Conservation (phyloP, 2,797 vertebrate genomes). For the Jordanella pulchra region DNA sequence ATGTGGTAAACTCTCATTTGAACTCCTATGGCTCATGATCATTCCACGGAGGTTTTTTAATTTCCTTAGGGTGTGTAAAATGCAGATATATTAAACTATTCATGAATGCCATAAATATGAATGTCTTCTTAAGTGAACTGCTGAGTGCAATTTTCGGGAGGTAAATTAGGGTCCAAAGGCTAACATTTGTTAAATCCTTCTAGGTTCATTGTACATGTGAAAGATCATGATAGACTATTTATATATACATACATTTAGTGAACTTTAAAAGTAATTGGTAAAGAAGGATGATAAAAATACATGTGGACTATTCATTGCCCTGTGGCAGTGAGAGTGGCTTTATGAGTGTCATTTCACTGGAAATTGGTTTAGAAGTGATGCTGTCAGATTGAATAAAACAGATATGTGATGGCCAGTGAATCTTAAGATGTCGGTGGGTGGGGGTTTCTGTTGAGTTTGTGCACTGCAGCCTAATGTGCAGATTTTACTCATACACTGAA, state of each 20-base stretch:
- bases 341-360: constrained; percentile 32
- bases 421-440: constrained; percentile 29
- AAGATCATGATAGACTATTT: constrained; percentile 21
- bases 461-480: constrained; percentile 43
- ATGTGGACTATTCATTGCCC: constrained; percentile 33
- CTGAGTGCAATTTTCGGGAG: constrained; percentile 14
- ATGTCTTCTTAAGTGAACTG: constrained; percentile 17
- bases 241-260: constrained; percentile 13
- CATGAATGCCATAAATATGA: constrained; percentile 45
- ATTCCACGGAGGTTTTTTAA: background rate
- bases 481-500: constrained; percentile 29
- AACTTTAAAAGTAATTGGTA: constrained; percentile 18
- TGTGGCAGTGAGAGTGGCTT: constrained; percentile 14
- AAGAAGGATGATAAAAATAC: constrained; percentile 6
- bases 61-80: constrained; percentile 16
- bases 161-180: constrained; percentile 31
- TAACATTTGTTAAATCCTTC: constrained; percentile 26
- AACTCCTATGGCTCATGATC: constrained; percentile 4
- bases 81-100: constrained; percentile 43
- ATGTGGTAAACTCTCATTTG: constrained; percentile 28
- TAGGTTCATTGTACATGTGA: background rate
- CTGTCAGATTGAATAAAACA: constrained; percentile 55
- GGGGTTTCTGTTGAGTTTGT: constrained; percentile 27
- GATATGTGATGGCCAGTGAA: constrained; percentile 34
- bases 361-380: constrained; percentile 51